Evolutionary conservation across 2,113 vertebrate genomes (phyloP), one percentile per base, ranked within the genome.

Genomic region (Burhinus bistriatus): DNA sequence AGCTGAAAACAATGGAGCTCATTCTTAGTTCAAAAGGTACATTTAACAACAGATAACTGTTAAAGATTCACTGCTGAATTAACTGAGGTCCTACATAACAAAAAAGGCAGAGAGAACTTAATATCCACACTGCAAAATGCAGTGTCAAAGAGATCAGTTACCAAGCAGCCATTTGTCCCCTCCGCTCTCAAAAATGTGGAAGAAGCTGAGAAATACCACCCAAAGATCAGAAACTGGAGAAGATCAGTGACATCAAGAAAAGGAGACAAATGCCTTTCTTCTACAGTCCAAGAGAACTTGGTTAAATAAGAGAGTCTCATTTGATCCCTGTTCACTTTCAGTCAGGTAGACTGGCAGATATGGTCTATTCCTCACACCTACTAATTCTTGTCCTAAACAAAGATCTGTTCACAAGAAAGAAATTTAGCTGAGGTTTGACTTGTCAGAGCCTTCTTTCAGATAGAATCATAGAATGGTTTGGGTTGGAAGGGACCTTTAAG

Each of bases 91-190:
- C 7, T 83, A 58, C 8, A 27, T 15, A 81, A 40, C 15, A 15
- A 73, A 93, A 73, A 79, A 68, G 5, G 9, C 8, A 12, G 34
- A 57, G 12, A 21, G 18, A 91, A 34, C 0, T 2, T 34, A 64
- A 51, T 40, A 61, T 0, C 1, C 7, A 40, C 19, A 4, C 13
- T 52, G 15, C 7, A 55, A 71, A 90, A n/a, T 1, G 0, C n/a
- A 36, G 25, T 21, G 40, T 52, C 14, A 40, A 51, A 55, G 16
- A n/a, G 2, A 27, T 18, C 9, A 61, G 5, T n/a, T 47, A 49
- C 9, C 12, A 84, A 68, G 9, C 4, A 69, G 25, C 4, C 5
- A 8, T 51, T 89, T n/a, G 23, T 29, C 18, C 2, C 3, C 6
- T 6, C 6, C 4, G 8, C 7, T 29, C 19, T 12, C 8, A 8